phyloP scores from a whole-genome alignment of 2,113 vertebrate species.

The Labrus mixtus region DNA sequence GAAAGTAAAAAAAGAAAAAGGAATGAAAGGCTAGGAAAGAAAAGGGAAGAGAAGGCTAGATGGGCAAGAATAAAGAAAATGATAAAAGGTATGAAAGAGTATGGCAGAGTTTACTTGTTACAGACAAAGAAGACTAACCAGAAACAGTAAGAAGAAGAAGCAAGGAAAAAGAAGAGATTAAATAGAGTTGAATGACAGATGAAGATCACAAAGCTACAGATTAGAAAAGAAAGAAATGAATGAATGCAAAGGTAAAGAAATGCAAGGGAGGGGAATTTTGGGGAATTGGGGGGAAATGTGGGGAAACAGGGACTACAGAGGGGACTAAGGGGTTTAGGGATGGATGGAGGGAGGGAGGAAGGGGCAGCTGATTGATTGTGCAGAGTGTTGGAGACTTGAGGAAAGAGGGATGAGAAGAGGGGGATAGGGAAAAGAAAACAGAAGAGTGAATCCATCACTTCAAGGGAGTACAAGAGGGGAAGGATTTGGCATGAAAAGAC shows the following conservation, averaged over 20 bases:
- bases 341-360: slow-evolving; percentile 62
- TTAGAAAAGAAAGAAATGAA: slow-evolving; percentile 3
- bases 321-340: slow-evolving; percentile 68
- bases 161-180: not conserved
- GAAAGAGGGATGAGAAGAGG: slow-evolving; percentile 71
- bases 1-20: not conserved
- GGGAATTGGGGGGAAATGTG: slow-evolving; percentile 63
- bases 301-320: slow-evolving; percentile 71
- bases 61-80: slow-evolving; percentile 1
- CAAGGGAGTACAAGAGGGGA: slow-evolving; percentile 19
- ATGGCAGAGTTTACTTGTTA: not conserved
- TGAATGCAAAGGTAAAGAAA: slow-evolving; percentile 16
- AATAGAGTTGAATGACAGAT: slow-evolving; percentile 7
- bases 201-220: slow-evolving; percentile 14
- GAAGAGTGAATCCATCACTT: slow-evolving; percentile 89
- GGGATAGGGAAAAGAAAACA: slow-evolving; percentile 84
- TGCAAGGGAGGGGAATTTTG: not conserved
- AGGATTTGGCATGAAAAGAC: slow-evolving; percentile 22
- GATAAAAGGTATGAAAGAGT: not conserved
- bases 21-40: too few species aligned
- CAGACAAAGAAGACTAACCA: not conserved
- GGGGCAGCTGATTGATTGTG: slow-evolving; percentile 90
- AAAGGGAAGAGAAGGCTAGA: not conserved
- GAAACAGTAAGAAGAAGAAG: not conserved
- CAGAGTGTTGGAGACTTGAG: slow-evolving; percentile 87